Conservation (phyloP, 2,888 invertebrate genomes). For the Gandaritis pyraliata region DNA sequence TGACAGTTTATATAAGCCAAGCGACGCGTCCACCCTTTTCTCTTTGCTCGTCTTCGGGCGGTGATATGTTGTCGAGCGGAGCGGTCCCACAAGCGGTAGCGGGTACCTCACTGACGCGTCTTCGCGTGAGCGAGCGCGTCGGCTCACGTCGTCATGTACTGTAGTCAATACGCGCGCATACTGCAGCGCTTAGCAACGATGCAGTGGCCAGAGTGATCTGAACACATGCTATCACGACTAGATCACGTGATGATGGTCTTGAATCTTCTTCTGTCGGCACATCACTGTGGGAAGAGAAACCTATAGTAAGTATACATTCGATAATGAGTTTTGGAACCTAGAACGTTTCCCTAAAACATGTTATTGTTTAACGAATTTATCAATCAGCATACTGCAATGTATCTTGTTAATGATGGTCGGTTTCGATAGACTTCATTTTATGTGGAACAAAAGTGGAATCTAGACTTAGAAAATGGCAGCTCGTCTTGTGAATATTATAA, state of each 20-base stretch:
- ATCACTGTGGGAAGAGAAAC: slow-evolving; percentile 61
- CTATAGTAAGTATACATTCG: not conserved
- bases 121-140: slow-evolving; percentile 68
- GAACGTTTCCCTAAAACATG: too few species aligned
- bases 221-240: slow-evolving; percentile 78
- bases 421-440: too few species aligned
- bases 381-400: too few species aligned
- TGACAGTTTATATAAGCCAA: slow-evolving; percentile 81
- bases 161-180: slow-evolving; percentile 83
- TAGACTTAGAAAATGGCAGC: too few species aligned
- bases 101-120: slow-evolving; percentile 70
- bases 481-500: too few species aligned
- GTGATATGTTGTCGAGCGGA: slow-evolving; percentile 54
- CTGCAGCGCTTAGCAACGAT: slow-evolving; percentile 79
- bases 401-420: not conserved
- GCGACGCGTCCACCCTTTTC: slow-evolving; percentile 83
- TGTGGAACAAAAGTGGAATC: too few species aligned
- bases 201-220: slow-evolving; percentile 79
- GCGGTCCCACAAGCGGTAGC: slow-evolving; percentile 57
- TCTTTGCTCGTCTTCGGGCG: slow-evolving; percentile 58
- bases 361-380: too few species aligned
- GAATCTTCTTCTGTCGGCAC: slow-evolving; percentile 71
- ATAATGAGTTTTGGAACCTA: too few species aligned
- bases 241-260: slow-evolving; percentile 69
- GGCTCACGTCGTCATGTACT: slow-evolving; percentile 79